These are phyloP conservation scores for Buphagus erythrorhynchus DNA, from an alignment of 2,797 vertebrate genomes.

Conservation along the genomic window DNA sequence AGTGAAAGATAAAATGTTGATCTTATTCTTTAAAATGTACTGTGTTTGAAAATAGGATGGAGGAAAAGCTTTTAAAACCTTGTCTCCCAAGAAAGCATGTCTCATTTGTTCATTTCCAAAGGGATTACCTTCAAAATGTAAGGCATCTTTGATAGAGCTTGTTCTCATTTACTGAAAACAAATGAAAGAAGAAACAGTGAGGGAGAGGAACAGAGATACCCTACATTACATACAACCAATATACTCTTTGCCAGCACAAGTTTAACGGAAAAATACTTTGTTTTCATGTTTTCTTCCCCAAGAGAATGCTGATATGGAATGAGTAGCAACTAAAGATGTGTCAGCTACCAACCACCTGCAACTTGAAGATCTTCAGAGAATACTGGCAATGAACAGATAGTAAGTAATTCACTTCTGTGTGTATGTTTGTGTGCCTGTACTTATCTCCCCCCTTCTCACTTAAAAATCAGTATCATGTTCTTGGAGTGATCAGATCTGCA, in stretches of 20 bases:
- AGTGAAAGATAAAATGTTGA: not conserved
- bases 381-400: not conserved
- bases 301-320: not conserved
- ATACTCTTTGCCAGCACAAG: not conserved
- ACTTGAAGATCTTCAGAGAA: constrained; percentile 34
- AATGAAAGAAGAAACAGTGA: not conserved
- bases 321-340: not conserved
- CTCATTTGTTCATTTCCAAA: not conserved
- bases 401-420: not conserved
- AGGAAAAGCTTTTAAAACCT: not conserved
- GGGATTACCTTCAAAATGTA: constrained; percentile 36
- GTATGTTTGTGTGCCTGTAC: not conserved
- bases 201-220: not conserved
- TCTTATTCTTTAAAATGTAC: not conserved
- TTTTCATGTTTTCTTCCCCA: not conserved
- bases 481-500: not conserved
- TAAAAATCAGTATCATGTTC: not conserved
- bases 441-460: accelerated
- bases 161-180: constrained; percentile 46
- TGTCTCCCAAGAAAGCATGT: not conserved
- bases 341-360: constrained; percentile 1
- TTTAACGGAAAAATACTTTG: constrained; percentile 17
- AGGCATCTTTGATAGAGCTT: constrained; percentile 27
- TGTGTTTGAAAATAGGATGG: not conserved
- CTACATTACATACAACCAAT: not conserved